These are phyloP conservation scores for Leiothrix lutea DNA, from an alignment of 2,113 vertebrate species.

Conservation along the genomic window DNA sequence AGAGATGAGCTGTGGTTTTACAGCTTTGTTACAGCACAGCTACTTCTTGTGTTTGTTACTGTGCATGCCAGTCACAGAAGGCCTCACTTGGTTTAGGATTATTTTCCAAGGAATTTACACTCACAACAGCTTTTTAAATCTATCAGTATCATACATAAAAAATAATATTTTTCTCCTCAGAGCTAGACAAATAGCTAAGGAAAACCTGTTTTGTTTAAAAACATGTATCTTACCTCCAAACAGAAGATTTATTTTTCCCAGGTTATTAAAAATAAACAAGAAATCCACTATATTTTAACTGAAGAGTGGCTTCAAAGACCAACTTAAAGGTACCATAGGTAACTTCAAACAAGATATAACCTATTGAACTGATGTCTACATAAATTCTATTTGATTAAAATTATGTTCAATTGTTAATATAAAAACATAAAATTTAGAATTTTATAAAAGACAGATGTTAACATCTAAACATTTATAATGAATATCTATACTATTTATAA, in stretches of 20 bases:
- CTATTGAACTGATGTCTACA: not conserved
- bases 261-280: not conserved
- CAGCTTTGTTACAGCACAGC: not conserved
- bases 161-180: not conserved
- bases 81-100: not conserved
- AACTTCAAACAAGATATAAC: not conserved
- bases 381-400: not conserved
- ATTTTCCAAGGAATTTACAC: not conserved
- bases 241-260: not conserved
- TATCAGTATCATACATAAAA: not conserved
- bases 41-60: not conserved
- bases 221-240: not conserved
- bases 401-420: not conserved
- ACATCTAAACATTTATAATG: not conserved
- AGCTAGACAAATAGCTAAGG: not conserved
- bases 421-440: not conserved
- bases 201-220: not conserved
- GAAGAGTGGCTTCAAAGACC: not conserved
- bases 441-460: not conserved
- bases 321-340: not conserved
- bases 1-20: fast-evolving
- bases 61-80: fast-evolving
- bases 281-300: not conserved
- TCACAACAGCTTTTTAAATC: not conserved
- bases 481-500: not conserved